Percentiles rank a stretch among this genome's conserved stretches.
These are phyloP conservation scores for Limenitis camilla DNA, from an alignment of 2,888 invertebrate species.

Conservation along the genomic window DNA sequence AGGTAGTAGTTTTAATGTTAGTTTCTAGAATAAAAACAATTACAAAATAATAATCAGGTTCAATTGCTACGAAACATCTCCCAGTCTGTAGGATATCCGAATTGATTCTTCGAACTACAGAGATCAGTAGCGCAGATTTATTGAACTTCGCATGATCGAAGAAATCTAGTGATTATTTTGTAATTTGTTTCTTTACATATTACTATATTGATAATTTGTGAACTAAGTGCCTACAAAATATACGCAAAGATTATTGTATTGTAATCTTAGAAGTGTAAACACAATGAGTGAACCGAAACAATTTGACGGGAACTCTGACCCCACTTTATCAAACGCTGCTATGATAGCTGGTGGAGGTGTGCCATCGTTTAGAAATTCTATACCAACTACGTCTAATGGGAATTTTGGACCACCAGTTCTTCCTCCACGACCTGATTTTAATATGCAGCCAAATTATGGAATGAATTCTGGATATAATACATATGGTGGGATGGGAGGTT, in stretches of 20 bases:
- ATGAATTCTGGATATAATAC: slow-evolving; percentile 35
- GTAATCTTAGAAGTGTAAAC: slow-evolving; percentile 4
- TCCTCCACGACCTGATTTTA: slow-evolving; percentile 53
- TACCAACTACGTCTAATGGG: slow-evolving; percentile 40
- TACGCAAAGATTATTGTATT: slow-evolving; percentile 1
- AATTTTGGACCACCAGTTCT: slow-evolving; percentile 38
- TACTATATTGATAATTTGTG: too few species aligned
- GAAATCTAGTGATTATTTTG: too few species aligned
- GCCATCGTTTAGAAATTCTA: slow-evolving; percentile 43
- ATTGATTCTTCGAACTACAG: too few species aligned
- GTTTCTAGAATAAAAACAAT: too few species aligned
- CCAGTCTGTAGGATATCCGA: too few species aligned
- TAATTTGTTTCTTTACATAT: too few species aligned
- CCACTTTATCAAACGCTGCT: slow-evolving; percentile 42
- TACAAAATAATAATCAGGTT: too few species aligned
- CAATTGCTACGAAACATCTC: too few species aligned
- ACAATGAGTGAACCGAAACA: slow-evolving; percentile 54
- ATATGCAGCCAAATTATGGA: slow-evolving; percentile 41
- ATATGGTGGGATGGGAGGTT: slow-evolving; percentile 32
- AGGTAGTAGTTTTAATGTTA: too few species aligned
- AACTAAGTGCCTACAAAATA: neutral
- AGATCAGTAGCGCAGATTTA: too few species aligned
- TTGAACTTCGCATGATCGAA: too few species aligned
- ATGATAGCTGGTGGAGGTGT: slow-evolving; percentile 29
- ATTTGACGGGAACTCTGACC: slow-evolving; percentile 43